These are phyloP conservation scores for Phaonia tiefii DNA, from an alignment of 2,888 invertebrate genomes.

Conservation along the genomic window DNA sequence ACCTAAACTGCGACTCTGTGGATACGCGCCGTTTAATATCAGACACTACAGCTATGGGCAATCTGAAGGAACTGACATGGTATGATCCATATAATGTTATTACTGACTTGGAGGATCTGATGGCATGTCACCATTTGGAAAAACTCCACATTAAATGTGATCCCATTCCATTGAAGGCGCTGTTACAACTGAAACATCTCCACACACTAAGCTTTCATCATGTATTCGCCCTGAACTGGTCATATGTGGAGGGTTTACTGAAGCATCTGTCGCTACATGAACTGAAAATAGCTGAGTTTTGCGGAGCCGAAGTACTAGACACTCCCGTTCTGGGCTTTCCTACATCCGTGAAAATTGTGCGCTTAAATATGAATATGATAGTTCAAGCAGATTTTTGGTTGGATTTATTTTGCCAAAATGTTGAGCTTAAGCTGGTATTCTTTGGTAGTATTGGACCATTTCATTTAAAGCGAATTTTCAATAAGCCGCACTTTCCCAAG, in stretches of 20 bases:
- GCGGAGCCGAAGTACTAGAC: neutral
- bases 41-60: neutral
- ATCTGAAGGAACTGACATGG: neutral
- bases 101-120: neutral
- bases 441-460: too few relatives aligned
- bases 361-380: too few relatives aligned
- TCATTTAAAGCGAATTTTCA: neutral
- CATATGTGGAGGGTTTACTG: neutral
- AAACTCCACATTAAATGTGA: neutral
- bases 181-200: neutral
- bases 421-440: neutral
- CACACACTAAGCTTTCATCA: too few relatives aligned
- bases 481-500: neutral
- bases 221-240: neutral
- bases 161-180: neutral
- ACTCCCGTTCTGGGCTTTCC: neutral
- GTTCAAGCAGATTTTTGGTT: conserved; percentile 1
- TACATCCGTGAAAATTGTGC: too few relatives aligned
- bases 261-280: neutral
- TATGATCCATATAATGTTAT: neutral
- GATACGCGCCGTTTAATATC: too few relatives aligned
- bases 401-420: conserved; percentile 1
- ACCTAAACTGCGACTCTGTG: too few relatives aligned
- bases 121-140: neutral
- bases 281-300: neutral